Evolutionary conservation across 2,888 invertebrate species (phyloP), one percentile per base, ranked within the genome.

Genomic region (Erynnis tages): DNA sequence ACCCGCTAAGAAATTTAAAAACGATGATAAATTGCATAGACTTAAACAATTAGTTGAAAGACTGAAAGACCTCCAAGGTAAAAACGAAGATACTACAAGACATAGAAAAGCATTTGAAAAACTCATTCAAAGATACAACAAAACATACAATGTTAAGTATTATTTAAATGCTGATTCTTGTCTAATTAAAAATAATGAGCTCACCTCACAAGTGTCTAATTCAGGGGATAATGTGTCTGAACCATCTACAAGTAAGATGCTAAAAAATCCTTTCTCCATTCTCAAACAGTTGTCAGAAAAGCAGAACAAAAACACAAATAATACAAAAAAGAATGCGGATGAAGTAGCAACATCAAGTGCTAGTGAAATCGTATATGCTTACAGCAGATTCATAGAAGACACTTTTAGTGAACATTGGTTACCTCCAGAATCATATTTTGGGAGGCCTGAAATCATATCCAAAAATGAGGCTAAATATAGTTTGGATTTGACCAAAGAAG

Each of bases 261-360:
- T 82, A 14, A 76, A 71, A 25, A 87, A 88, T 61, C 88, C 88
- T 0, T 87, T 85, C 53, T 81, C 75, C 54, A 71, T 86, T 29
- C 40, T 87, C 1, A 86, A 81, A 57, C 69, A 69, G 27, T 61
- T 77, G 2, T 68, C 75, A 13, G 73, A 76, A 54, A 71, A 63
- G 55, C 62, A 63, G 32, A 62, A 53, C n/a, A 11, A 21, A 58
- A 13, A 7, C 46, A 4, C 34, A n/a, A 21, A 23, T 58, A 30
- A 49, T 23, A 53, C 37, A 55, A 35, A 50, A n/a, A n/a, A n/a
- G n/a, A n/a, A n/a, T n/a, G n/a, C n/a, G n/a, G 54, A 16, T 41
- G 46, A 13, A 62, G 53, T 7, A 53, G 52, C 17, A n/a, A n/a
- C 2, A n/a, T 23, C 34, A 4, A 10, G 11, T 32, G 19, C 19